phyloP scores from a whole-genome alignment of 2,797 vertebrate genomes.

The Miichthys miiuy region DNA sequence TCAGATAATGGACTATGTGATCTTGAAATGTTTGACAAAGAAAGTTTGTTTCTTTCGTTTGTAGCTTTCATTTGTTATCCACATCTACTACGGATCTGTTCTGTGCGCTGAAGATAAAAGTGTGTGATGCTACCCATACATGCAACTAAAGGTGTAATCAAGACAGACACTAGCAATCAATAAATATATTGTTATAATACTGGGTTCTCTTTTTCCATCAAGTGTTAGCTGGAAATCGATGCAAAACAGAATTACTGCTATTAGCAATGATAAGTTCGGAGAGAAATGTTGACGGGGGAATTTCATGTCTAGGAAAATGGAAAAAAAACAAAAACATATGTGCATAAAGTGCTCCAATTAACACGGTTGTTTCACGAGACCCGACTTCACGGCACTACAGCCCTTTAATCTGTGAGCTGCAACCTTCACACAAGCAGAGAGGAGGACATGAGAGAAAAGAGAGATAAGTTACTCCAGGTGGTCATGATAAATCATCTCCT shows the following conservation, averaged over 20 bases:
- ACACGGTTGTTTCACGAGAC: slow-evolving; percentile 30
- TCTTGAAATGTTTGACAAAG: background rate
- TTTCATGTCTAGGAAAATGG: slow-evolving; percentile 36
- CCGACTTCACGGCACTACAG: slow-evolving; percentile 31
- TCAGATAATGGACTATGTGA: background rate
- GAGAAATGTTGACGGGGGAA: background rate
- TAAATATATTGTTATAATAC: slow-evolving; percentile 41
- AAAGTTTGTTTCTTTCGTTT: background rate
- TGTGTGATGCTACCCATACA: background rate
- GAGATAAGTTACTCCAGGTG: slow-evolving; percentile 83
- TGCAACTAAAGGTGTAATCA: slow-evolving; percentile 12
- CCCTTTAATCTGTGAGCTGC: slow-evolving; percentile 47
- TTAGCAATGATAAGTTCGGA: slow-evolving; percentile 24
- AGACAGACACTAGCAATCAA: slow-evolving; percentile 31
- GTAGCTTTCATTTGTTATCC: background rate
- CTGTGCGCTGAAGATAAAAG: background rate
- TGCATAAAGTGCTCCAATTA: slow-evolving; percentile 33
- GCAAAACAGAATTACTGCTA: slow-evolving; percentile 33
- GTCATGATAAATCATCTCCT: slow-evolving; percentile 78
- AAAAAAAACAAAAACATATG: background rate
- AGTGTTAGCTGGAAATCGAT: slow-evolving; percentile 53
- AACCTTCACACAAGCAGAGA: slow-evolving; percentile 33
- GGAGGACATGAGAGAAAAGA: slow-evolving; percentile 45
- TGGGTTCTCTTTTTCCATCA: slow-evolving; percentile 33
- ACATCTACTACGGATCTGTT: background rate